Conservation (phyloP, 2,888 invertebrate species). For the Himalopsyche tibetana region DNA sequence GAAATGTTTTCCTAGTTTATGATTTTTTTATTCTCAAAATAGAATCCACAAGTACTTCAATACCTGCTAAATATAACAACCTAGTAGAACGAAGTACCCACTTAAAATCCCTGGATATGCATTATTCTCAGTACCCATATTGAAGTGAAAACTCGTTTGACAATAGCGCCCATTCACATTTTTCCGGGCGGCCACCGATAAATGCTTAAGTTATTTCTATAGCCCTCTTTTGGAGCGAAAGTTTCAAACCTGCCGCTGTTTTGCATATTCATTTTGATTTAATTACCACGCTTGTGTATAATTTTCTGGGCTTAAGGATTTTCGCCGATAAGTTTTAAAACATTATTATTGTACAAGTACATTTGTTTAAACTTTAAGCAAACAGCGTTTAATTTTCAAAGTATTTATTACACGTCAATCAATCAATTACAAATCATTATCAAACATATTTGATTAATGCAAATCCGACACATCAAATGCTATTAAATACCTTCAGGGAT, state of each 20-base stretch:
- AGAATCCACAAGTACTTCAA: no score
- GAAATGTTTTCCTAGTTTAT: no score
- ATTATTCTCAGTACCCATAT: neutral
- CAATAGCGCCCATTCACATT: neutral
- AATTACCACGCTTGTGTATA: conserved; percentile 47
- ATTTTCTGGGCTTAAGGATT: conserved; percentile 12
- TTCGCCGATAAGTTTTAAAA: neutral
- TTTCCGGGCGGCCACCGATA: conserved; percentile 48
- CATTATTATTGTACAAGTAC: neutral
- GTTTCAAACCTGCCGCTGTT: conserved; percentile 27
- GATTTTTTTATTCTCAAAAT: no score
- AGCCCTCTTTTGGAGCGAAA: conserved; percentile 46
- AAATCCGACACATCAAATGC: no score
- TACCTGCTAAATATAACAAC: no score
- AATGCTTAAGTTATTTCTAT: conserved; percentile 56
- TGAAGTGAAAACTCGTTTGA: neutral
- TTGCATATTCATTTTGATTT: conserved; percentile 46
- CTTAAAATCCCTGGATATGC: no score
- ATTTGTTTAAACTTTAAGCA: neutral
- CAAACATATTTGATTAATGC: no score
- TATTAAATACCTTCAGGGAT: no score
- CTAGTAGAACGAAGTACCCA: no score
- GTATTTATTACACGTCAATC: neutral
- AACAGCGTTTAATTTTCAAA: neutral
- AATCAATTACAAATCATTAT: no score